Conservation (phyloP, 1,140 invertebrate genomes). For the Neodiprion pinetum region DNA sequence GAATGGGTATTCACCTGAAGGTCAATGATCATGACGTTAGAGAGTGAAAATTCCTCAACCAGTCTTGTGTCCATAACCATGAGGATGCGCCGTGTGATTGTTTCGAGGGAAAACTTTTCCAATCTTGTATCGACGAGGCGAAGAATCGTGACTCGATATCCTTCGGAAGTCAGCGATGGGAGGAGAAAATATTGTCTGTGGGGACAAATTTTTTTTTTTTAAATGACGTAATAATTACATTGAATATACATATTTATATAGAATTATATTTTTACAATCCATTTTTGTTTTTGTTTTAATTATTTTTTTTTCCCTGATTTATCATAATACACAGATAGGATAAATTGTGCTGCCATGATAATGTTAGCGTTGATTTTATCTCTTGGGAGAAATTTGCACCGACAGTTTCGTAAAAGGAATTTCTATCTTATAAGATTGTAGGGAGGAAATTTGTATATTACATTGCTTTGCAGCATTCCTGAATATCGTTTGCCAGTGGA, state of each 20-base stretch:
- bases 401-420: conserved; percentile 15
- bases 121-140: conserved; percentile 45
- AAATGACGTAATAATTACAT: background rate
- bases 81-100: conserved; percentile 48
- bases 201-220: conserved; percentile 17
- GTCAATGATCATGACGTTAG: conserved; percentile 58
- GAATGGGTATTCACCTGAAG: conserved; percentile 45
- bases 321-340: background rate
- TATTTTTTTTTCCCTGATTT: background rate
- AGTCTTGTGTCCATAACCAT: conserved; percentile 57
- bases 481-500: conserved; percentile 53
- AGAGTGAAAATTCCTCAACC: conserved; percentile 51
- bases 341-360: too few species aligned
- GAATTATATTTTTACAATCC: conserved; percentile 17
- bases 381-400: background rate
- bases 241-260: conserved; percentile 17
- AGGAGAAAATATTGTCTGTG: conserved; percentile 52
- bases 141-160: conserved; percentile 54
- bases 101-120: conserved; percentile 52
- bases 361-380: too few species aligned
- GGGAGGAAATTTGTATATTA: conserved; percentile 32
- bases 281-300: conserved; percentile 15
- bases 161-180: conserved; percentile 56
- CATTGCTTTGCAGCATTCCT: conserved; percentile 48
- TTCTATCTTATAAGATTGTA: conserved; percentile 10